Base-by-base conservation (phyloP, 1,140 invertebrate genomes). In the Scaptodrosophila lebanonensis region DNA sequence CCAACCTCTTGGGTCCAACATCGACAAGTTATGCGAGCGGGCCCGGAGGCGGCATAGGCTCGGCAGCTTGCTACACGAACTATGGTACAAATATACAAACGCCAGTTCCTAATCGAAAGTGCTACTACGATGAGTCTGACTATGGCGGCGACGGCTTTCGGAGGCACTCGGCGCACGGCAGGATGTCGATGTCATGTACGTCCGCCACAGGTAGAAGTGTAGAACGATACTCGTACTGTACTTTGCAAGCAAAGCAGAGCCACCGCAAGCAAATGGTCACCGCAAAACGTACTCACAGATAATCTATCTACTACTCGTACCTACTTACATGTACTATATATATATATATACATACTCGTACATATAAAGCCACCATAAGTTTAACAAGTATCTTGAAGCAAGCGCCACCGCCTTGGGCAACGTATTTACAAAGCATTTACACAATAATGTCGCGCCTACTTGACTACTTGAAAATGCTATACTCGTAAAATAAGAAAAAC, bases 101-200 rank as follows among this genome's bases (percentile, higher is more conserved):
- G 57, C 84, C 84, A 63, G 77, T 83, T 79, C 77, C 83, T 75
- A 75, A 63, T 52, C 68, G 84, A 32, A 86, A 86, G 62, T 86
- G 84, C 66, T 83, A 86, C 68, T 85, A 86, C 65, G 66, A 85
- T 45, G 73, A 85, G 57, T 62, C 56, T 44, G 56, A 70, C 44
- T 77, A 77, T 38, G 68, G 67, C 30, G 77, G 82, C 27, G 85
- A 86, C 49, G 77, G 56, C 49, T 87, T 87, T 66, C 83, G 85
- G 20, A 59, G 85, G 20, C 85, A 87, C 57, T 87, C 85, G 66
- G 85, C 85, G 48, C 85, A 87, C 49, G 85, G 85, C 65, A 83
- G 85, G 79, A 87, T 87, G 75, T 79, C 73, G 79, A 87, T 87
- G 75, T 79, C 73, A 79, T 83, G 77, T 82, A 84, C 72, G 68